Percentiles rank a stretch among this genome's conserved stretches.
Conservation (phyloP, 2,888 invertebrate genomes). For the Scaptomyza flava region DNA sequence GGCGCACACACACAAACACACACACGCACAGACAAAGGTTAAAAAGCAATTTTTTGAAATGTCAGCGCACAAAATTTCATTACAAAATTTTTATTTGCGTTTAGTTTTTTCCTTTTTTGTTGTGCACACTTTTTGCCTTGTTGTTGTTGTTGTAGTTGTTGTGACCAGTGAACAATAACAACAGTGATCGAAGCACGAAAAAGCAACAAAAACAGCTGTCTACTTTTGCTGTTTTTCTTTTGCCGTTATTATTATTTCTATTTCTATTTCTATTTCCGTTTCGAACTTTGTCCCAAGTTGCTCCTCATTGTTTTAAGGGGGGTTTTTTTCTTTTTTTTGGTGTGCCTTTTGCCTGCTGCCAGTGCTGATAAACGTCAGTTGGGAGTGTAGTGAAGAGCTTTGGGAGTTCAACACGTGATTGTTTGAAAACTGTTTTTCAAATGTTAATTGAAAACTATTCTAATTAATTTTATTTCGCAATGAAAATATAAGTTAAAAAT, state of each 20-base stretch:
- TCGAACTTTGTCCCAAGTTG: slow-evolving; percentile 34
- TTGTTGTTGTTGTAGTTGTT: slow-evolving; percentile 32
- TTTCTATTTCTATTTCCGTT: slow-evolving; percentile 47
- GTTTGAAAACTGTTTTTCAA: background rate
- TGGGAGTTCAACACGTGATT: background rate
- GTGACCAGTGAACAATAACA: slow-evolving; percentile 47
- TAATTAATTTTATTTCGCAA: background rate
- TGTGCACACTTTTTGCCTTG: slow-evolving; percentile 28
- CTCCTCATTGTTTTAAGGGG: background rate
- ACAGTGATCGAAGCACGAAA: slow-evolving; percentile 35
- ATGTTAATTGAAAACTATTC: background rate
- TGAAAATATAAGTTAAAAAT: background rate
- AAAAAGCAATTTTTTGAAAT: slow-evolving; percentile 78
- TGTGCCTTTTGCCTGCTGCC: background rate
- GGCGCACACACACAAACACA: slow-evolving; percentile 8
- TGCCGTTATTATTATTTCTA: slow-evolving; percentile 13
- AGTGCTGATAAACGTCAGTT: slow-evolving; percentile 35
- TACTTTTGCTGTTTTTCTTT: slow-evolving; percentile 8
- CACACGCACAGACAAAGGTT: slow-evolving; percentile 60
- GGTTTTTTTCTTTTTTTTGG: no score
- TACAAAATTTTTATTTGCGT: slow-evolving; percentile 76
- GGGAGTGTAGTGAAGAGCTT: slow-evolving; percentile 11
- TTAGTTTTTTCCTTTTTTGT: slow-evolving; percentile 21
- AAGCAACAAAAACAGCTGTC: slow-evolving; percentile 21
- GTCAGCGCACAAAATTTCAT: slow-evolving; percentile 79